Evolutionary conservation across 2,797 vertebrate species (phyloP).

Genomic region (Gallinago nigripennis): DNA sequence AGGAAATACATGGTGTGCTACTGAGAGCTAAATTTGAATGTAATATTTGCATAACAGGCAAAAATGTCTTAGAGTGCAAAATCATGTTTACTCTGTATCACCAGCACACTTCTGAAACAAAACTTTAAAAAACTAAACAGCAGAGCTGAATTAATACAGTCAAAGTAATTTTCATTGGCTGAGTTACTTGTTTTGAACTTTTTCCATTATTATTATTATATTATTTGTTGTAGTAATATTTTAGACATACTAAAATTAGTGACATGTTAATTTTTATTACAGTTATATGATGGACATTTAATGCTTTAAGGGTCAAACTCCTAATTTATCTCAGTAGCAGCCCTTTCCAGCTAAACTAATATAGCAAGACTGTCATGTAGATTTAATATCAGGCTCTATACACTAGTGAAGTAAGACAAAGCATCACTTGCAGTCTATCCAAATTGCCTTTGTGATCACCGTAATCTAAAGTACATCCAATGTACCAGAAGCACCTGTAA

Average conservation of each 20-base stretch:
- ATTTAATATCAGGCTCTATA: neutral
- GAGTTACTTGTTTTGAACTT: neutral
- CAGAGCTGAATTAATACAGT: neutral
- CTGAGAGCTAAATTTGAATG: neutral
- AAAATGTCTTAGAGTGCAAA: neutral
- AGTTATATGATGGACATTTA: neutral
- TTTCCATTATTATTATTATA: neutral
- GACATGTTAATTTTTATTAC: neutral
- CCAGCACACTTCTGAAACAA: neutral
- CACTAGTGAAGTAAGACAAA: neutral
- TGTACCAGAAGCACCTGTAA: neutral
- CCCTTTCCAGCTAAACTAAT: neutral
- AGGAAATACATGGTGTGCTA: neutral
- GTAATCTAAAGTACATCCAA: neutral
- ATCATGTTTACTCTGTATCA: neutral
- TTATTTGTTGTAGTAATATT: neutral
- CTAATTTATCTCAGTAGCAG: neutral
- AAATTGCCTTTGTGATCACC: neutral
- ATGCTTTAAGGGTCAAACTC: neutral
- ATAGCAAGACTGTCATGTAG: neutral
- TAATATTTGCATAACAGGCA: neutral
- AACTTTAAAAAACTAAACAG: neutral
- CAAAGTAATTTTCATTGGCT: neutral
- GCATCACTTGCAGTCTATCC: neutral
- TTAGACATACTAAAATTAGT: neutral